Evolutionary conservation across 2,113 vertebrate genomes (phyloP).

Genomic region (Pseudorhombus dupliciocellatus): DNA sequence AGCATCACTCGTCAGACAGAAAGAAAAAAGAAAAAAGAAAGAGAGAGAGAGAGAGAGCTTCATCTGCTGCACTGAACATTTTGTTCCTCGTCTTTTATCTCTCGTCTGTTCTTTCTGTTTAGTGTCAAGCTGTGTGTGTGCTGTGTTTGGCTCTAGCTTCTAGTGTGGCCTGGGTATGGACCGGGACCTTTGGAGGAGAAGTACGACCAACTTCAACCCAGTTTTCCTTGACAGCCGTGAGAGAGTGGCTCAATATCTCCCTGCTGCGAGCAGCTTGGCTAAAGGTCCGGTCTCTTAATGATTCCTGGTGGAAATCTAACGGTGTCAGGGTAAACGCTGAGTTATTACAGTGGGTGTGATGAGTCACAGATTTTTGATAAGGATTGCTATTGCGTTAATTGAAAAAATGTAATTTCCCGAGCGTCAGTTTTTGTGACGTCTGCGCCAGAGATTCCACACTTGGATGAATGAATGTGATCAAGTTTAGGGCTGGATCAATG

Average conservation of each 20-base stretch:
- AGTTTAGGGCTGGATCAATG: too few species aligned
- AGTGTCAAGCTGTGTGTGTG: background rate
- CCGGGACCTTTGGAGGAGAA: background rate
- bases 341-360: background rate
- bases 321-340: background rate
- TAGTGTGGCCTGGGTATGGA: background rate
- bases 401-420: background rate
- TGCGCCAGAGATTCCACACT: background rate
- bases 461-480: background rate
- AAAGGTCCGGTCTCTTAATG: background rate
- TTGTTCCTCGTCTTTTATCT: constrained; percentile 29
- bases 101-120: background rate
- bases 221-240: background rate
- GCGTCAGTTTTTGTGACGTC: too few species aligned
- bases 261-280: background rate
- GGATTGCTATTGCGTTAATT: background rate
- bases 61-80: constrained; percentile 42
- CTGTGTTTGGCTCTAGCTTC: background rate
- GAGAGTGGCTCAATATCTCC: background rate
- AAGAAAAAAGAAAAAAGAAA: background rate
- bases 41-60: constrained; percentile 16
- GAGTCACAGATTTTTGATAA: background rate
- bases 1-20: constrained; percentile 11
- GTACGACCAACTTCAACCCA: background rate
- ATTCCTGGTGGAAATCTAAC: background rate